Percentiles rank a stretch among this genome's conserved stretches.
These are phyloP conservation scores for Gerris lacustris DNA, from an alignment of 2,888 invertebrate genomes.

Conservation along the genomic window DNA sequence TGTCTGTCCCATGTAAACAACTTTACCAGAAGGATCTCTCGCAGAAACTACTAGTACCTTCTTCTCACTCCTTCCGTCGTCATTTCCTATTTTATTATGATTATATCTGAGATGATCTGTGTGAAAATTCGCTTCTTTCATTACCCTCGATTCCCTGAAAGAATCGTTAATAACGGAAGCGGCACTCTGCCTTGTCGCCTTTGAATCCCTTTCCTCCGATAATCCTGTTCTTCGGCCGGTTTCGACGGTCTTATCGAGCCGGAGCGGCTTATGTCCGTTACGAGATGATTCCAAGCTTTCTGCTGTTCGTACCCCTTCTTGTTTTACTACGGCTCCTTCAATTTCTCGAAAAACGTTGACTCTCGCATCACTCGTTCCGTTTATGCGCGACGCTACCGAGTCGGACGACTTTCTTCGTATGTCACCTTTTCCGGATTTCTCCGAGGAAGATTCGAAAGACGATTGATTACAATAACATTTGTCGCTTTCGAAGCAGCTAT, in stretches of 20 bases:
- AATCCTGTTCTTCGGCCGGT: neutral
- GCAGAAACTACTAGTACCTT: slow-evolving; percentile 42
- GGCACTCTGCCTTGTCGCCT: neutral
- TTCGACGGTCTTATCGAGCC: neutral
- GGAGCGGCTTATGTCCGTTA: neutral
- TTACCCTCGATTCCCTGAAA: neutral
- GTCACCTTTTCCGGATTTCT: neutral
- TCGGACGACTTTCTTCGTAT: neutral
- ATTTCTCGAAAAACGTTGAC: neutral
- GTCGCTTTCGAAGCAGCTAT: slow-evolving; percentile 74
- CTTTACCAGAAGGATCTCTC: slow-evolving; percentile 39
- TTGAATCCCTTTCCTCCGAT: neutral
- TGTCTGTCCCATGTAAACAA: slow-evolving; percentile 39
- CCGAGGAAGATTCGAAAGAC: neutral
- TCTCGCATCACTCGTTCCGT: neutral
- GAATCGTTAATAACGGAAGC: neutral
- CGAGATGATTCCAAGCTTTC: neutral
- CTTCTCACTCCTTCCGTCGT: slow-evolving; percentile 39
- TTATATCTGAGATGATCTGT: neutral
- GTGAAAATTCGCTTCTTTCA: neutral
- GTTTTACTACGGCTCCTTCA: neutral
- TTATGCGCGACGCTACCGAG: neutral
- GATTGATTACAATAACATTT: slow-evolving; percentile 62
- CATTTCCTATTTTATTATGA: neutral
- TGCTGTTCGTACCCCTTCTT: neutral